phyloP scores from a whole-genome alignment of 2,888 invertebrate genomes.

The Synergus japonicus region DNA sequence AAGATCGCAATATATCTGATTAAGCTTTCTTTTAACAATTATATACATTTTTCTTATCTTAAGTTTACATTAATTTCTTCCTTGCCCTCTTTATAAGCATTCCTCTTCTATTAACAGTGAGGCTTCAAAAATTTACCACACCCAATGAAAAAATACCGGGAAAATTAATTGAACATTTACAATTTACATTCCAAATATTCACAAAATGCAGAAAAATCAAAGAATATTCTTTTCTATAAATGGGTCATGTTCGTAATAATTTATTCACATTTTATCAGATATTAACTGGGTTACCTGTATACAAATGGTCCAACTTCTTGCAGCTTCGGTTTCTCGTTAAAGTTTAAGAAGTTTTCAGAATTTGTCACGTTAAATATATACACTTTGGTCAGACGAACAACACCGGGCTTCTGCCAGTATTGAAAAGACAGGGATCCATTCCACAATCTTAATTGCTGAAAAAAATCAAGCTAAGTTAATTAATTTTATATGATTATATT shows the following conservation, averaged over 20 bases:
- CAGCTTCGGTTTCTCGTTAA: constrained; percentile 88
- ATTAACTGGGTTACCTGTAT: constrained; percentile 82
- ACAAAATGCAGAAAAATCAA: background rate
- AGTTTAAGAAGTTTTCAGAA: constrained; percentile 87
- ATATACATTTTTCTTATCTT: background rate
- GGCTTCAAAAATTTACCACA: background rate
- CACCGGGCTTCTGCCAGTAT: constrained; percentile 93
- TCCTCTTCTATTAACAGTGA: background rate
- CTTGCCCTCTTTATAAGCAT: background rate
- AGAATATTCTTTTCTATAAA: background rate
- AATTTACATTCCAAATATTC: background rate
- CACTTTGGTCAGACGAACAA: constrained; percentile 89
- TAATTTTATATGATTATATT: background rate
- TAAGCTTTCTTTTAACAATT: constrained; percentile 16
- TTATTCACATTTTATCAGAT: background rate
- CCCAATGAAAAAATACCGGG: background rate
- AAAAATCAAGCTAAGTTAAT: constrained; percentile 46
- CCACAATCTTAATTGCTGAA: constrained; percentile 90
- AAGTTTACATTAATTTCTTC: background rate
- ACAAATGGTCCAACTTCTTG: constrained; percentile 92
- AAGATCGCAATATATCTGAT: background rate
- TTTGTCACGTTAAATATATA: constrained; percentile 94
- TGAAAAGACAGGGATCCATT: constrained; percentile 92
- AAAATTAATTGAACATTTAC: constrained; percentile 13
- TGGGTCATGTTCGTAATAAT: background rate